Percentiles rank a stretch among this genome's conserved stretches.
These are phyloP conservation scores for Kryptolebias ocellatus DNA, from an alignment of 2,797 vertebrate species.

Conservation along the genomic window DNA sequence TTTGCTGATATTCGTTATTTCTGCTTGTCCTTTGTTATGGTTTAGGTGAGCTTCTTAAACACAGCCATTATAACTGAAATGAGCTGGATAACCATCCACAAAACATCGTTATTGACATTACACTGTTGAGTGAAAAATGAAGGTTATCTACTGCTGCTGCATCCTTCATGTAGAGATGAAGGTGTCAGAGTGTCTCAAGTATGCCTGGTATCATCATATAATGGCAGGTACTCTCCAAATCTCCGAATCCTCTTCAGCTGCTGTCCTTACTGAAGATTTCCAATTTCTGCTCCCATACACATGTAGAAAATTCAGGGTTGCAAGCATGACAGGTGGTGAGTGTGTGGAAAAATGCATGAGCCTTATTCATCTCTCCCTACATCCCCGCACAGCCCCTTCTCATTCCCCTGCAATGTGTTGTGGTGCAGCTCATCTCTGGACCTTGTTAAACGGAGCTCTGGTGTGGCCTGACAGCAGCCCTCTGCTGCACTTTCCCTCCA, in stretches of 20 bases:
- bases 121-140: conserved; percentile 14
- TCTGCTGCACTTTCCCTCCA: conserved; percentile 81
- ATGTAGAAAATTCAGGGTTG: conserved; percentile 58
- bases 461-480: conserved; percentile 84
- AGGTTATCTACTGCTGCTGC: conserved; percentile 28
- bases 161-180: conserved; percentile 41
- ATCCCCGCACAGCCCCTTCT: conserved; percentile 36
- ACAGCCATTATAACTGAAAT: conserved; percentile 3
- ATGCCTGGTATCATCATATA: conserved; percentile 41
- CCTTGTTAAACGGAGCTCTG: conserved; percentile 84
- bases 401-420: conserved; percentile 67
- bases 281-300: conserved; percentile 62
- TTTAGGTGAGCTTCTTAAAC: conserved; percentile 13
- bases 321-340: conserved; percentile 65
- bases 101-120: conserved; percentile 31
- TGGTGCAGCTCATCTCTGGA: conserved; percentile 77
- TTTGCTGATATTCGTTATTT: conserved; percentile 63
- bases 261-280: conserved; percentile 55
- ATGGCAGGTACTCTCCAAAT: conserved; percentile 52
- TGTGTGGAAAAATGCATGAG: conserved; percentile 66
- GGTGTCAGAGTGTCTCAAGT: conserved; percentile 53
- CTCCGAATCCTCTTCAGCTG: conserved; percentile 45
- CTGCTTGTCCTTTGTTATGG: conserved; percentile 18
- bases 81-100: conserved; percentile 11
- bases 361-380: conserved; percentile 41